Percentiles rank a stretch among this genome's conserved stretches.
Conservation (phyloP, 2,888 invertebrate species). For the Amiota mariae region DNA sequence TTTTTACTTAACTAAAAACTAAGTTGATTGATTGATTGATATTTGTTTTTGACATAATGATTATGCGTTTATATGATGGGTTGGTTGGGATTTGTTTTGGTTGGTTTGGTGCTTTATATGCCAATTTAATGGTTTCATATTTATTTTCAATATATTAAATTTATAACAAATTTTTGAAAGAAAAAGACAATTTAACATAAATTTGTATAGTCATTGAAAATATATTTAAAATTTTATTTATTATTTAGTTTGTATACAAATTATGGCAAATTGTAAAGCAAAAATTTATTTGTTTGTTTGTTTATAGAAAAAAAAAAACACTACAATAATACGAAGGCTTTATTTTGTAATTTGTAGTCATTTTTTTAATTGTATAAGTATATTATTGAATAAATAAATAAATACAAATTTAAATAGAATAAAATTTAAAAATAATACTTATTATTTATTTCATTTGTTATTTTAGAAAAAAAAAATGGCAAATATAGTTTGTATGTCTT, state of each 20-base stretch:
- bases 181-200: slow-evolving; percentile 39
- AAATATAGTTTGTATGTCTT: slow-evolving; percentile 44
- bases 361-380: slow-evolving; percentile 8
- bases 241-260: slow-evolving; percentile 41
- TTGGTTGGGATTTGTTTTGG: background rate
- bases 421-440: slow-evolving; percentile 43
- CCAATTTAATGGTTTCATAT: slow-evolving; percentile 37
- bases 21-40: slow-evolving; percentile 52
- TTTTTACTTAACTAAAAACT: slow-evolving; percentile 59
- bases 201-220: slow-evolving; percentile 35
- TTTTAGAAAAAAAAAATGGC: slow-evolving; percentile 37
- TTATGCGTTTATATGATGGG: slow-evolving; percentile 11
- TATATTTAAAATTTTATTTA: slow-evolving; percentile 25
- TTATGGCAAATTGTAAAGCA: slow-evolving; percentile 42
- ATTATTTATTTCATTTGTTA: slow-evolving; percentile 44
- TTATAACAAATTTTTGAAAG: slow-evolving; percentile 39
- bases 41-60: slow-evolving; percentile 27
- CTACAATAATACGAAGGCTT: slow-evolving; percentile 15
- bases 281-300: slow-evolving; percentile 10
- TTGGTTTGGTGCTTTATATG: slow-evolving; percentile 11
- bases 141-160: slow-evolving; percentile 20
- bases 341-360: slow-evolving; percentile 5
- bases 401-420: slow-evolving; percentile 22
- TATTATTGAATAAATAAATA: slow-evolving; percentile 38
- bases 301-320: slow-evolving; percentile 16